These are phyloP conservation scores for Origma solitaria DNA, from an alignment of 2,113 vertebrate species.

Conservation along the genomic window DNA sequence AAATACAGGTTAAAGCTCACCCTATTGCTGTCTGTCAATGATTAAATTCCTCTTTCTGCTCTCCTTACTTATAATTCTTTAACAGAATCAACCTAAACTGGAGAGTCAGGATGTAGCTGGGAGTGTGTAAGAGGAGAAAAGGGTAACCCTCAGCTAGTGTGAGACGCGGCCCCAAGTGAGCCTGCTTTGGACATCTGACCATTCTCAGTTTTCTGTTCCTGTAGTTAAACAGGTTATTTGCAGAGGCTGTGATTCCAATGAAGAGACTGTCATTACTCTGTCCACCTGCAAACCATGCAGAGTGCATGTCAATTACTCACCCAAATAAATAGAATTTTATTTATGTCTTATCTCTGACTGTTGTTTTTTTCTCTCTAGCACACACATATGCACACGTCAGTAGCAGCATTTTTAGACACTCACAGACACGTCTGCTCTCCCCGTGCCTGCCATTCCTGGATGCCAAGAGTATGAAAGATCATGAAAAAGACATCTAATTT, in stretches of 20 bases:
- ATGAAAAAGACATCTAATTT: neutral
- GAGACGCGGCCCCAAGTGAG: neutral
- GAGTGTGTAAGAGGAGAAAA: neutral
- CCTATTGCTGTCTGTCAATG: neutral
- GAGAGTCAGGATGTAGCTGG: neutral
- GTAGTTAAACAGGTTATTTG: neutral
- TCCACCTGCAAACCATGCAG: neutral
- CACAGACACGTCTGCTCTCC: neutral
- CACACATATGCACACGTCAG: neutral
- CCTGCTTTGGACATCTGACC: too few relatives aligned
- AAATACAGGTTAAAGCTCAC: neutral
- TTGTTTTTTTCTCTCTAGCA: neutral
- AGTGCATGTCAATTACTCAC: rapidly evolving
- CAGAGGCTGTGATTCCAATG: neutral
- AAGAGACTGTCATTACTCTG: neutral
- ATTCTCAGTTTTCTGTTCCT: neutral
- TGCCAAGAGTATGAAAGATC: neutral
- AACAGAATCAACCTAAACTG: neutral
- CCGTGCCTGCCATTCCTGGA: neutral
- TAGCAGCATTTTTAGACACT: neutral
- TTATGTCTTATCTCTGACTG: neutral
- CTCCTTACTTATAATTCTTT: neutral
- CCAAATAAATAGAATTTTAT: neutral
- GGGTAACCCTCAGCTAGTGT: rapidly evolving
- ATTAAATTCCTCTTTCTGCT: neutral